Base-by-base conservation (phyloP, 1,140 invertebrate species). In the Oryctes rhinoceros region DNA sequence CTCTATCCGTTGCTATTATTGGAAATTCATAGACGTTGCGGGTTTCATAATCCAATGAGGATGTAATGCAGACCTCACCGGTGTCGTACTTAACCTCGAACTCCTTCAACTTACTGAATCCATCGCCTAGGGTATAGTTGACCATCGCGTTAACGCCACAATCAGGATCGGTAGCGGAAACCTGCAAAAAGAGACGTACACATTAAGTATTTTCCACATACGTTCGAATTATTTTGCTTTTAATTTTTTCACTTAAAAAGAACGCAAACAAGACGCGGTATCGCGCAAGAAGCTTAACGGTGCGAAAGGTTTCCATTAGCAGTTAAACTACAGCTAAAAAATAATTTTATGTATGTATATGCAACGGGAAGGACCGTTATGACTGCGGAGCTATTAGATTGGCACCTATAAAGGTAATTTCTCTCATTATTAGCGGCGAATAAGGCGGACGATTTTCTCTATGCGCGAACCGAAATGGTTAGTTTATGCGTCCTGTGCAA, bases 141-240 rank as follows among this genome's bases (percentile, higher is more conserved):
- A 99, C 95, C 88, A 96, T 93, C 0, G 96, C 95, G 88, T 99
- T 98, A 9, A 97, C 94, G 15, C 97, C 97, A 84, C 96, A 97
- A 89, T 99, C 98, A 1, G 95, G 94, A 89, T 99, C 98, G 39
- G 94, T 96, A 0, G 98, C 97, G 78, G 94, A 95, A 76, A 98
- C 95, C 97, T 98, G 91, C 0, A 89, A 90, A 85, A 85, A 80
- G 9, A 44, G 39, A 44, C 5, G 39, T 44, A 7, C 5, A 44
- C 1, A 44, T 44, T 44, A 44, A 10, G 9, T 10, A 44, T 44
- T 10, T 5, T 44, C 39, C 9, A 44, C 39, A 10, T 44, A 44
- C 39, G 5, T 4, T 0, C 24, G 24, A 2, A 30, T 30, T 30
- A 30, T 30, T 30, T 30, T 30, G 2, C 24, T 30, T 30, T 30